Base-by-base conservation (phyloP, 2,113 vertebrate species). In the Muntiacus muntjak region DNA sequence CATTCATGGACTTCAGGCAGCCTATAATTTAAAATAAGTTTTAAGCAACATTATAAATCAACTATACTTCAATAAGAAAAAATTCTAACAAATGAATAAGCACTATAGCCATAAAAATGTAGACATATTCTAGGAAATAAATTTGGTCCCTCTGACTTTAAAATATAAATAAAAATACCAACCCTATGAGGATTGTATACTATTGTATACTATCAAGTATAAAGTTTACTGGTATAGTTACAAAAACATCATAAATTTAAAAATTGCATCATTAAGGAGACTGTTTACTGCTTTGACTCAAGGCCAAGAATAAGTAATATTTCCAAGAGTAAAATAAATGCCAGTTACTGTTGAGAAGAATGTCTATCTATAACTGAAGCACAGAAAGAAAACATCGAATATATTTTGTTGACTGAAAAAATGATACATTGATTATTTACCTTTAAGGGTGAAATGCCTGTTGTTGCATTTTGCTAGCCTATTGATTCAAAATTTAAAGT, bases 251-350 rank as follows among this genome's bases (percentile, higher is more conserved):
- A 62, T 91, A 93, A 30, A 79, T 87, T 94, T 74, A 9, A 47
- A 84, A 79, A 85, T 95, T 93, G 57, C 67, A 58, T 87, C 64
- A 85, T 83, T 78, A 85, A 81, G 87, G 33, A 85, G 58, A 62
- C 43, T 82, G 23, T 87, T 96, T 91, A 95, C 50, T 93, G 45
- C 25, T 62, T 36, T 96, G 64, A 85, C 36, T 91, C n/a, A 97
- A 93, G 57, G 15, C 36, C 43, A 95, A 89, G 81, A 54, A 88
- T 62, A 95, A 90, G 71, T 58, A 82, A 55, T 54, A 58, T 60
- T 96, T 93, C 83, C 30, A 93, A 82, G 36, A 89, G 45, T 81
- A 92, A 86, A 82, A 62, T 85, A 92, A 89, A 89, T 25, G 28
- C 1, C 52, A 62, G 14, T 19, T 78, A 43, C 26, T 55, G 6